These are phyloP conservation scores for Seriola dumerili DNA, from an alignment of 2,113 vertebrate genomes.

Conservation along the genomic window DNA sequence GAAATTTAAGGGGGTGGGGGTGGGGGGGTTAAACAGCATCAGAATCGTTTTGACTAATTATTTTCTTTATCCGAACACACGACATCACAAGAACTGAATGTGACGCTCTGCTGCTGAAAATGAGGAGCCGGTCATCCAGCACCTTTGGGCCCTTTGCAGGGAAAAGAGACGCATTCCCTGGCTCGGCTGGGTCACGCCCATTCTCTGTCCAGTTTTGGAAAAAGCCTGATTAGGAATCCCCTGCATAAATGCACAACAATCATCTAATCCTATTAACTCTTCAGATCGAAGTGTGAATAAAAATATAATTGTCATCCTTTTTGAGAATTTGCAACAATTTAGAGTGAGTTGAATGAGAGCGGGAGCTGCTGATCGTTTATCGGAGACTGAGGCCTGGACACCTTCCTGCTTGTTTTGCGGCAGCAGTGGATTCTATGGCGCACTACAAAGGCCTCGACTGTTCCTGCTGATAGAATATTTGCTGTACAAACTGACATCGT, in stretches of 20 bases:
- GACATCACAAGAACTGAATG: too few relatives aligned
- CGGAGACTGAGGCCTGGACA: constrained; percentile 19
- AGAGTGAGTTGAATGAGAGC: not conserved
- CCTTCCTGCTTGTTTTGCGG: constrained; percentile 1
- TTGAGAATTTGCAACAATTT: not conserved
- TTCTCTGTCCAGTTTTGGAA: constrained; percentile 29
- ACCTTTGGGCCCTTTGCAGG: constrained; percentile 54
- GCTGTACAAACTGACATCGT: not conserved
- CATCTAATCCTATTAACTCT: constrained; percentile 71
- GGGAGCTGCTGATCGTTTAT: constrained; percentile 2
- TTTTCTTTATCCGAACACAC: not conserved
- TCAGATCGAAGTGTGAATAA: constrained; percentile 49
- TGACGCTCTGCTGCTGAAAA: not conserved
- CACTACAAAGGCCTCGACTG: constrained; percentile 31
- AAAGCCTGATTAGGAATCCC: constrained; percentile 66
- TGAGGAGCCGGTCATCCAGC: constrained; percentile 38
- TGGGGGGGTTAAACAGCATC: not conserved
- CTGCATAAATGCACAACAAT: constrained; percentile 53
- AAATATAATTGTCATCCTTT: constrained; percentile 1
- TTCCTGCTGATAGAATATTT: not conserved
- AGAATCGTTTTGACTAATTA: not conserved
- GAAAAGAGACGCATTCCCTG: constrained; percentile 50
- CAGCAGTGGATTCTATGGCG: constrained; percentile 2
- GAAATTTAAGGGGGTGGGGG: too few relatives aligned
- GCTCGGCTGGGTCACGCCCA: constrained; percentile 71